phyloP scores from a whole-genome alignment of 1,140 invertebrate genomes.

The Atta colombica region DNA sequence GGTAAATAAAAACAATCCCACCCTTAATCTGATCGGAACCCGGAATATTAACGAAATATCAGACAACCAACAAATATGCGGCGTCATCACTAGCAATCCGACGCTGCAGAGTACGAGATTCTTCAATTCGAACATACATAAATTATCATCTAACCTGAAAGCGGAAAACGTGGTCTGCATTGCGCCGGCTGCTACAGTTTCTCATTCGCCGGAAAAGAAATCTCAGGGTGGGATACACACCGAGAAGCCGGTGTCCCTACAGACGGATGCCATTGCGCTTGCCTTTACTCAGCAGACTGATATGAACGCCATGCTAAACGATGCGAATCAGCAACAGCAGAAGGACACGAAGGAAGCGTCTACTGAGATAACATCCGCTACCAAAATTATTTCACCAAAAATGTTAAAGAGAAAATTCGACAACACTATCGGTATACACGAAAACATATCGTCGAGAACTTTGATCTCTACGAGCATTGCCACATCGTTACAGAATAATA shows the following conservation, averaged over 20 bases:
- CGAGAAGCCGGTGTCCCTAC: constrained; percentile 77
- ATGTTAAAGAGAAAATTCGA: constrained; percentile 84
- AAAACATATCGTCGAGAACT: constrained; percentile 72
- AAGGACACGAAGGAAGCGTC: constrained; percentile 78
- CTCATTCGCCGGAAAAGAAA: constrained; percentile 76
- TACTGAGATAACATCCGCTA: constrained; percentile 67
- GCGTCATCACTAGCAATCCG: constrained; percentile 85
- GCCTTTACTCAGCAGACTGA: constrained; percentile 79
- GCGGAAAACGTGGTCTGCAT: constrained; percentile 82
- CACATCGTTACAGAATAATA: constrained; percentile 78
- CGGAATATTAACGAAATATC: constrained; percentile 78
- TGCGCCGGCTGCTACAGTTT: constrained; percentile 63
- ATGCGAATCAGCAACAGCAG: constrained; percentile 68
- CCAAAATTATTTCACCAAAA: constrained; percentile 81
- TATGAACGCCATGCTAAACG: constrained; percentile 74
- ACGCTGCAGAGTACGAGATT: constrained; percentile 81
- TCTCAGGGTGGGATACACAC: constrained; percentile 71
- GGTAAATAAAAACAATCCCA: constrained; percentile 79
- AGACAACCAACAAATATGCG: constrained; percentile 83
- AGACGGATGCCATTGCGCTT: constrained; percentile 79
- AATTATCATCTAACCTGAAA: constrained; percentile 76
- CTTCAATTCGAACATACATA: constrained; percentile 83
- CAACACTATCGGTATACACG: constrained; percentile 67
- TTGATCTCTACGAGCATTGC: constrained; percentile 73
- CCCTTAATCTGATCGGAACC: constrained; percentile 80